These are phyloP conservation scores for Trachops cirrhosus DNA, from an alignment of 2,797 vertebrate species.

Conservation along the genomic window DNA sequence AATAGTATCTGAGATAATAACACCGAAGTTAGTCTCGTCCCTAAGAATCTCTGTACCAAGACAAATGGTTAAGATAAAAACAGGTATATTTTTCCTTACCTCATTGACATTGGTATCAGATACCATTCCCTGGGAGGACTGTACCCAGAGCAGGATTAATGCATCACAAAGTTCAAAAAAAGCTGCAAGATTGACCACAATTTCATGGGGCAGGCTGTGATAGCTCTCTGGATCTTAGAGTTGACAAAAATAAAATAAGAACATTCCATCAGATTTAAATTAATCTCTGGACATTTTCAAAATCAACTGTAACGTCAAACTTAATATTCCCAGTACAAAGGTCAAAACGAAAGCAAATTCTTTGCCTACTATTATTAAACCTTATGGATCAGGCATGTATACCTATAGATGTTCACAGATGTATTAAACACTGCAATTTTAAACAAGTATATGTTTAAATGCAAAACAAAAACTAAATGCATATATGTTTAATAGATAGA, in stretches of 20 bases:
- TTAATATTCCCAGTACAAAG: background rate
- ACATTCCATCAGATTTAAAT: slow-evolving; percentile 40
- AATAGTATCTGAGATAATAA: background rate
- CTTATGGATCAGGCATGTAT: background rate
- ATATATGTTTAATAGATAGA: background rate
- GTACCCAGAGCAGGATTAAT: slow-evolving; percentile 88
- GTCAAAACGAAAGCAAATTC: background rate
- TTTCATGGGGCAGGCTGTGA: slow-evolving; percentile 90
- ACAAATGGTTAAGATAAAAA: slow-evolving; percentile 19
- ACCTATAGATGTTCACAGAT: background rate
- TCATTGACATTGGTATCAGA: slow-evolving; percentile 89
- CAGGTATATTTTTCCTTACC: slow-evolving; percentile 79
- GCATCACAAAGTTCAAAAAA: slow-evolving; percentile 95
- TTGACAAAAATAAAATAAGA: slow-evolving; percentile 47
- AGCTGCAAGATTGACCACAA: slow-evolving; percentile 91
- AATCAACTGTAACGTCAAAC: slow-evolving; percentile 36
- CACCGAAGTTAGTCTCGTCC: background rate
- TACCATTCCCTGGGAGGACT: slow-evolving; percentile 88
- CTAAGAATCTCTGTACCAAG: background rate
- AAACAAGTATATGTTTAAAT: background rate
- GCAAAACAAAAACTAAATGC: background rate
- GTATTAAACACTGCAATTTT: background rate
- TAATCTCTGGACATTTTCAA: slow-evolving; percentile 25
- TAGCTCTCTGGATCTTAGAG: slow-evolving; percentile 90
- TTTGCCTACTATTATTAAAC: background rate